Percentiles rank a stretch among this genome's conserved stretches.
Conservation (phyloP, 2,888 invertebrate genomes). For the Tridacna crocea region DNA sequence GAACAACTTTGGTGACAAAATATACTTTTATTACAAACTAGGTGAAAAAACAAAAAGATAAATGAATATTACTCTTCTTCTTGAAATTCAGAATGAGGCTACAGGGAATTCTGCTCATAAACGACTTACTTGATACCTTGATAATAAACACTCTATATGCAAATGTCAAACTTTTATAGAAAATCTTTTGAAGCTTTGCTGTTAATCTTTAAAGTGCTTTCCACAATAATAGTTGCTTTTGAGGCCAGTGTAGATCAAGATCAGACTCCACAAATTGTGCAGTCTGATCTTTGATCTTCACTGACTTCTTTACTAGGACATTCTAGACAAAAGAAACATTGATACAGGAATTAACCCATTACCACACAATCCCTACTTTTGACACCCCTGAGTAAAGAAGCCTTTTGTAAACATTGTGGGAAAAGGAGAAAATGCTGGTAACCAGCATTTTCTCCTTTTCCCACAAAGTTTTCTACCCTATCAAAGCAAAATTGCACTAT, state of each 20-base stretch:
- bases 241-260: too few relatives aligned
- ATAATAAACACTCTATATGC: background rate
- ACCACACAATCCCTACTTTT: too few relatives aligned
- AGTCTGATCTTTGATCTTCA: too few relatives aligned
- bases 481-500: too few relatives aligned
- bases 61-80: background rate
- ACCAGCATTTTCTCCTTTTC: background rate
- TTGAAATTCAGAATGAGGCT: background rate
- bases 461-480: too few relatives aligned
- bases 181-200: background rate
- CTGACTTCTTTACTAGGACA: too few relatives aligned
- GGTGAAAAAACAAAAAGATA: background rate
- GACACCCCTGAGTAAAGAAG: too few relatives aligned
- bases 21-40: background rate
- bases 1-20: background rate
- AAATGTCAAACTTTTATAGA: too few relatives aligned
- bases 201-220: background rate
- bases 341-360: background rate
- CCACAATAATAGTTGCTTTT: too few relatives aligned
- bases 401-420: slow-evolving; percentile 1
- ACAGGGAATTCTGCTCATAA: background rate
- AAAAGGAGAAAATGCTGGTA: background rate
- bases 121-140: background rate
- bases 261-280: too few relatives aligned
- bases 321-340: too few relatives aligned